These are phyloP conservation scores for Nemotelus nigrinus DNA, from an alignment of 2,888 invertebrate species.

Conservation along the genomic window DNA sequence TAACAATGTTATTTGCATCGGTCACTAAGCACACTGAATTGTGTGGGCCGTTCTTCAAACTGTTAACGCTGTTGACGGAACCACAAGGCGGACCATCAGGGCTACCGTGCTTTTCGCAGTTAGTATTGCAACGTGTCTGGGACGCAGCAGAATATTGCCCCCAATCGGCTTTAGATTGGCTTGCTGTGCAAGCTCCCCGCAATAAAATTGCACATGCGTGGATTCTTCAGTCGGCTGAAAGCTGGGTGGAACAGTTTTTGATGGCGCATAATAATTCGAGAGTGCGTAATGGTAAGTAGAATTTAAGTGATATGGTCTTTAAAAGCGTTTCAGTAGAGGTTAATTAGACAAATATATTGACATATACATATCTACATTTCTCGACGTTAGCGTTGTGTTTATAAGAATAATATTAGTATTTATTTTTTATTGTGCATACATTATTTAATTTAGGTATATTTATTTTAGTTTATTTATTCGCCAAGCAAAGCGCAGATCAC, in stretches of 20 bases:
- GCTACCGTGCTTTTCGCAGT: conserved; percentile 89
- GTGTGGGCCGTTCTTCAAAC: conserved; percentile 91
- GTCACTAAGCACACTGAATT: conserved; percentile 90
- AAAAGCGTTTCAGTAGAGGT: too few species aligned
- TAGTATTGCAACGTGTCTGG: conserved; percentile 89
- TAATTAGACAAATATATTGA: too few species aligned
- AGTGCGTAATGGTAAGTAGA: conserved; percentile 77
- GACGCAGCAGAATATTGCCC: conserved; percentile 90
- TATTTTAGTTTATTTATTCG: too few species aligned
- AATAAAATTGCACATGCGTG: conserved; percentile 91
- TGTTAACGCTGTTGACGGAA: conserved; percentile 88
- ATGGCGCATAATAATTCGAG: conserved; percentile 86
- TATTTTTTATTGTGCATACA: too few species aligned
- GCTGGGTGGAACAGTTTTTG: conserved; percentile 90
- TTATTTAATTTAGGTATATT: too few species aligned
- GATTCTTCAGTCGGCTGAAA: conserved; percentile 91
- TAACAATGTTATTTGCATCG: conserved; percentile 89
- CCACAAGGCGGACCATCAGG: conserved; percentile 80
- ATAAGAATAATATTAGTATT: too few species aligned
- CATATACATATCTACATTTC: too few species aligned
- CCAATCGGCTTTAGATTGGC: conserved; percentile 92
- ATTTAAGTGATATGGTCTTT: neutral
- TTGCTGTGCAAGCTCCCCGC: conserved; percentile 83
- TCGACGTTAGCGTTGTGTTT: too few species aligned
- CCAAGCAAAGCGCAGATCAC: too few species aligned